Conservation (phyloP, 2,888 invertebrate genomes). For the Pseudococcus jackbeardsleyi region DNA sequence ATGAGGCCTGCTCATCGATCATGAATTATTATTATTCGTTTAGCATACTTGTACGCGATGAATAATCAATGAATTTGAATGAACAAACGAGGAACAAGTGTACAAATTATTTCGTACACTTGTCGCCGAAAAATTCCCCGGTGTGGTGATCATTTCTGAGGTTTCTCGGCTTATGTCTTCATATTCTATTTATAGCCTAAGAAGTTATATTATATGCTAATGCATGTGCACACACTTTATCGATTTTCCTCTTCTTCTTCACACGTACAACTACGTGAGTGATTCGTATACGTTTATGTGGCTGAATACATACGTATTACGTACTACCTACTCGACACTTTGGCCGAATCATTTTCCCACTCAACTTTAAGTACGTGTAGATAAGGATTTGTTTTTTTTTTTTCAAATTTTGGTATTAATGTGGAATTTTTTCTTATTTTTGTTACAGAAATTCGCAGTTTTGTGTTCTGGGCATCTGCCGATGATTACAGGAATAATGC, state of each 20-base stretch:
- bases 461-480: not conserved
- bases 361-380: not conserved
- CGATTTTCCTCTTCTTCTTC: not conserved
- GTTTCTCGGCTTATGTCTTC: not conserved
- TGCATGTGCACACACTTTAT: not conserved
- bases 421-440: not conserved
- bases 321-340: not conserved
- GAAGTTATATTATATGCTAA: not conserved
- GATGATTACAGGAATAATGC: not conserved
- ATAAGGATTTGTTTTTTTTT: no score
- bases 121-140: slow-evolving; percentile 17
- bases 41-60: not conserved
- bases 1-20: not conserved
- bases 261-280: not conserved
- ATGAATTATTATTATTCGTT: not conserved
- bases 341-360: not conserved
- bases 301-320: not conserved
- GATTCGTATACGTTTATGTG: not conserved
- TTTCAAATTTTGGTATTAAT: not conserved
- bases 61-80: slow-evolving; percentile 16
- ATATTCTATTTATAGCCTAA: not conserved
- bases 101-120: slow-evolving; percentile 19
- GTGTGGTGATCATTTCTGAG: slow-evolving; percentile 4
- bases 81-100: slow-evolving; percentile 3
- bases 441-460: not conserved